Evolutionary conservation across 2,797 vertebrate genomes (phyloP), one percentile per base, ranked within the genome.

Genomic region (Melanogrammus aeglefinus): DNA sequence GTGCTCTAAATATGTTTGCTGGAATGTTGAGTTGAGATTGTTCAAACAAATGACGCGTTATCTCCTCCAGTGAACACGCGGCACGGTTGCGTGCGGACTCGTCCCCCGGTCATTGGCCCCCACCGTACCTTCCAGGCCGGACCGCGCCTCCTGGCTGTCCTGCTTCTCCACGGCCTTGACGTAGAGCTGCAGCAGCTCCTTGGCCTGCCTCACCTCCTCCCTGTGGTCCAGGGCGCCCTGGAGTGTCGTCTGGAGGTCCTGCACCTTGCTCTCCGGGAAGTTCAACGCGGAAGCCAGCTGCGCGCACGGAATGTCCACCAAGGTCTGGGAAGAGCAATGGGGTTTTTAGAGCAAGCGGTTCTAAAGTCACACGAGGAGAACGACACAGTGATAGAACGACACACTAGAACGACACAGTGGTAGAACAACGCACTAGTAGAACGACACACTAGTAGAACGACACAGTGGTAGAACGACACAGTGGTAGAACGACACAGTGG

Each of bases 191-290:
- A 99, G 94, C 41, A 98, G 90, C 83, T 98, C 95, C 84, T 86
- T 95, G 70, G 96, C 97, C 90, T 97, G 96, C 0, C 97, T 92
- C 80, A 95, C 96, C 76, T 99, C 96, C 78, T 99, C 97, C 29
- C 94, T 91, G 41, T 94, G 92, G 92, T 99, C 97, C 84, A 99
- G 90, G 33, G 94, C 94, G 75, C 91, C 93, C 91, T 97, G 97
- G 51, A 99, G 88, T 0, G 95, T 94, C 79, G 94, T 89, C 90
- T 99, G 96, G 38, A 99, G 91, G 0, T 89, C 85, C 1, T 88
- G 88, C 0, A 91, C 89, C 74, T 93, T 92, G 79, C 84, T 78
- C 47, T 87, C 81, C 27, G 88, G 87, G 74, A 96, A 96, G 33
- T 83, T 77, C 57, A 98, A 86, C 13, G 95, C 95, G 80, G 72